phyloP scores from a whole-genome alignment of 2,797 vertebrate species.

The Brachymystax lenok region DNA sequence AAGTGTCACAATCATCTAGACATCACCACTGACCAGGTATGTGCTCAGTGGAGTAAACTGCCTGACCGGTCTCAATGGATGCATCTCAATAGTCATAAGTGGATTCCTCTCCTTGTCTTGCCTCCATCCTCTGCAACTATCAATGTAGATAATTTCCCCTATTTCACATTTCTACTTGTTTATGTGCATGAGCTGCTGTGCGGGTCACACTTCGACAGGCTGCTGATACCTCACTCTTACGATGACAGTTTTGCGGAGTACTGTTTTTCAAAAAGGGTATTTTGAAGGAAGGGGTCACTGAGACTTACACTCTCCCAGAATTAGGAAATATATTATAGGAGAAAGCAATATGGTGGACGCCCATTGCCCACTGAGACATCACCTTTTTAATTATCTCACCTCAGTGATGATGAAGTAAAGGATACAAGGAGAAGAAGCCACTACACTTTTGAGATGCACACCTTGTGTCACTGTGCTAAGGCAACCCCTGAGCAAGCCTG shows the following conservation, averaged over 20 bases:
- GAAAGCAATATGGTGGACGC: not conserved
- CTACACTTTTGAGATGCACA: not conserved
- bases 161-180: too few species aligned
- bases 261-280: not conserved
- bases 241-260: not conserved
- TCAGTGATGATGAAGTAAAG: not conserved
- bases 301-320: not conserved
- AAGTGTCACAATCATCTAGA: not conserved
- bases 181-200: too few species aligned
- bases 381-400: not conserved
- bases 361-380: not conserved
- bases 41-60: not conserved
- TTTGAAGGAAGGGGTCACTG: not conserved
- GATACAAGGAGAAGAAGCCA: not conserved
- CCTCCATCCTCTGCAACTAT: too few species aligned
- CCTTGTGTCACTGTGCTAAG: not conserved
- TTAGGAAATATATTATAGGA: not conserved
- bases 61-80: not conserved
- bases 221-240: too few species aligned
- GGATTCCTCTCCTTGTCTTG: too few species aligned
- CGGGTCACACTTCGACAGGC: too few species aligned
- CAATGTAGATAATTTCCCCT: too few species aligned
- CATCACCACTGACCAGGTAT: not conserved
- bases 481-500: conserved; percentile 15
- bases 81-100: not conserved